These are phyloP conservation scores for Heteromurus nitidus DNA, from an alignment of 2,888 invertebrate species.

Conservation along the genomic window DNA sequence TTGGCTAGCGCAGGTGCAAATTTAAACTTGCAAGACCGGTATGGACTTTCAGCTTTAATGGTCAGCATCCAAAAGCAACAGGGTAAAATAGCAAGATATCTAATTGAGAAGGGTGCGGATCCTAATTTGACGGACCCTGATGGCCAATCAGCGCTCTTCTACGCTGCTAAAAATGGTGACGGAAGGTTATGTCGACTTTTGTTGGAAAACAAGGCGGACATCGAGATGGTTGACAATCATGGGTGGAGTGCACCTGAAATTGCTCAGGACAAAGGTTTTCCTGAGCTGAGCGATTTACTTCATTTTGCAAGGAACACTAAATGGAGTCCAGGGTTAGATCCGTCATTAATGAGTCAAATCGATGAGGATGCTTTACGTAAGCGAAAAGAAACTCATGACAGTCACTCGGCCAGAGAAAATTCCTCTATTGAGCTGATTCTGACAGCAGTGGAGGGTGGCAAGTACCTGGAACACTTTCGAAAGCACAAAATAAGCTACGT, in stretches of 20 bases:
- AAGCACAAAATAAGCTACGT: slow-evolving; percentile 46
- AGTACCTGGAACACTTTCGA: slow-evolving; percentile 50
- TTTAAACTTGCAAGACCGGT: slow-evolving; percentile 24
- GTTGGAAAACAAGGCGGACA: slow-evolving; percentile 58
- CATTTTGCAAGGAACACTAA: slow-evolving; percentile 26
- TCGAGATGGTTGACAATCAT: slow-evolving; percentile 38
- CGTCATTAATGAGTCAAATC: slow-evolving; percentile 45
- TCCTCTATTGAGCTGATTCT: slow-evolving; percentile 53
- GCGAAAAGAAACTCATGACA: not conserved
- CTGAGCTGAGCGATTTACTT: slow-evolving; percentile 31
- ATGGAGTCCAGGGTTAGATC: slow-evolving; percentile 58
- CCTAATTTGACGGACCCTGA: slow-evolving; percentile 28
- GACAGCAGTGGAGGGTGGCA: slow-evolving; percentile 27
- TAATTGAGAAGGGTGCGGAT: slow-evolving; percentile 30
- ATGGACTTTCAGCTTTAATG: slow-evolving; percentile 30
- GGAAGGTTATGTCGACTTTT: slow-evolving; percentile 52
- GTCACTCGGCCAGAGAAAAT: slow-evolving; percentile 23
- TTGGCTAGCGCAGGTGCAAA: slow-evolving; percentile 13
- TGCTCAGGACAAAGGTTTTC: slow-evolving; percentile 51
- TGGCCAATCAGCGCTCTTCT: slow-evolving; percentile 22
- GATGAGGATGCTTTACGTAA: not conserved
- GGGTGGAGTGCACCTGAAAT: slow-evolving; percentile 51
- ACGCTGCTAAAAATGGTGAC: slow-evolving; percentile 36
- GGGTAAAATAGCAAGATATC: not conserved
- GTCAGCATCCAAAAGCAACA: slow-evolving; percentile 11